phyloP scores from a whole-genome alignment of 1,140 invertebrate genomes.

The Hylyphantes graminicola region DNA sequence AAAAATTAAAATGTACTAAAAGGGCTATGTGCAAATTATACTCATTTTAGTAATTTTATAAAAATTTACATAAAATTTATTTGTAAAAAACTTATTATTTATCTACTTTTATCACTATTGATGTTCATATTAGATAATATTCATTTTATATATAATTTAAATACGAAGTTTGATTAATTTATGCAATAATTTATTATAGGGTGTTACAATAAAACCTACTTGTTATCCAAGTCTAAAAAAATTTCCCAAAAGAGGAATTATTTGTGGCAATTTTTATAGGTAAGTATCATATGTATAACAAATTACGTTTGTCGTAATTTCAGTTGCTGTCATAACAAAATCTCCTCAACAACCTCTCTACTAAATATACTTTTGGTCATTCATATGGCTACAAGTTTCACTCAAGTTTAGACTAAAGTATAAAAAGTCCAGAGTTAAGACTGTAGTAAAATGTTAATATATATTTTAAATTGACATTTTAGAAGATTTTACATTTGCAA shows the following conservation, averaged over 20 bases:
- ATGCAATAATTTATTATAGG: constrained; percentile 13
- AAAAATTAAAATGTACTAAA: neutral
- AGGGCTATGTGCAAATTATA: no score
- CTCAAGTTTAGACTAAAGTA: neutral
- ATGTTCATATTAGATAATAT: no score
- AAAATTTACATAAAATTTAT: no score
- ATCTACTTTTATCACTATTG: no score
- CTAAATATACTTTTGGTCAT: neutral
- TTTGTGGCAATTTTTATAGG: constrained; percentile 55
- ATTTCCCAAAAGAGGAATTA: constrained; percentile 35
- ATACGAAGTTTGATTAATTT: no score
- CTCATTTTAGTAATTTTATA: no score
- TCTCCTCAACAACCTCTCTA: neutral
- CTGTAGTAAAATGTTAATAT: neutral
- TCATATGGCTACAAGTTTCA: neutral
- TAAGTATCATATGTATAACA: constrained; percentile 11
- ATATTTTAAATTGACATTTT: no score
- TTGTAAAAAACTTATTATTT: no score
- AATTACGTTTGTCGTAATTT: neutral
- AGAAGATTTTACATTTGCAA: no score
- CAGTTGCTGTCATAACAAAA: neutral
- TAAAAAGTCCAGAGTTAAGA: neutral
- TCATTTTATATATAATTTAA: no score
- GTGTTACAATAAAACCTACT: constrained; percentile 36
- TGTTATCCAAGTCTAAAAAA: constrained; percentile 29